These are phyloP conservation scores for Lithosia quadra DNA, from an alignment of 2,888 invertebrate species.

Conservation along the genomic window DNA sequence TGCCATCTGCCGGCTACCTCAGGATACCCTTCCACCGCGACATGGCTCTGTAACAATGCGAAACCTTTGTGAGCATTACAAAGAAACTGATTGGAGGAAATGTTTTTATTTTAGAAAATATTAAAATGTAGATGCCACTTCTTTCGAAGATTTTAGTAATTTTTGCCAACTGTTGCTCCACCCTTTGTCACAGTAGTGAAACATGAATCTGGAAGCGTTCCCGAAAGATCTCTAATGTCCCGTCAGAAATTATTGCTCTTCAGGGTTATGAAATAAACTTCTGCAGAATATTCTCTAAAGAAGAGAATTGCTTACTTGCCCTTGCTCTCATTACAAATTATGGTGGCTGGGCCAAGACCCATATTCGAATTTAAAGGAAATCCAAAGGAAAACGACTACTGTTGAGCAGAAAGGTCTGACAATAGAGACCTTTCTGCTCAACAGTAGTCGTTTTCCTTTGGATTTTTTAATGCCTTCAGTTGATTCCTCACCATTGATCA, in stretches of 20 bases:
- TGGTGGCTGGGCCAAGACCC: no score
- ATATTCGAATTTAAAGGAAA: no score
- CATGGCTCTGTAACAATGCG: slow-evolving; percentile 84
- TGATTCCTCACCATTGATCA: no score
- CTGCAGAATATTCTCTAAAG: no score
- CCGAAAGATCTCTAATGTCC: neutral
- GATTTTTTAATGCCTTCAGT: neutral
- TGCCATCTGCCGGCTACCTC: slow-evolving; percentile 89
- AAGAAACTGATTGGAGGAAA: neutral
- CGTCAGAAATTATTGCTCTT: no score
- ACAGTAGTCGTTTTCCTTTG: no score
- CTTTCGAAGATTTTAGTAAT: neutral
- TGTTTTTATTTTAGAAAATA: neutral
- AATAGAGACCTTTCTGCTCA: no score
- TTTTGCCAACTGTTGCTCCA: neutral
- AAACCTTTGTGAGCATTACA: slow-evolving; percentile 24
- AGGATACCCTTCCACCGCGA: slow-evolving; percentile 86
- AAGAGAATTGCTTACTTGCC: no score
- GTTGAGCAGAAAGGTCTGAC: neutral
- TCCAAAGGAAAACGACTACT: neutral
- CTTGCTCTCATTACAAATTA: no score
- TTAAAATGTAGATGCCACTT: slow-evolving; percentile 41
- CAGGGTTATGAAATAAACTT: no score
- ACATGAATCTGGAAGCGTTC: neutral
- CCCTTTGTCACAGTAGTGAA: neutral